Conservation (phyloP, 1,140 invertebrate species). For the Drusus annulatus region DNA sequence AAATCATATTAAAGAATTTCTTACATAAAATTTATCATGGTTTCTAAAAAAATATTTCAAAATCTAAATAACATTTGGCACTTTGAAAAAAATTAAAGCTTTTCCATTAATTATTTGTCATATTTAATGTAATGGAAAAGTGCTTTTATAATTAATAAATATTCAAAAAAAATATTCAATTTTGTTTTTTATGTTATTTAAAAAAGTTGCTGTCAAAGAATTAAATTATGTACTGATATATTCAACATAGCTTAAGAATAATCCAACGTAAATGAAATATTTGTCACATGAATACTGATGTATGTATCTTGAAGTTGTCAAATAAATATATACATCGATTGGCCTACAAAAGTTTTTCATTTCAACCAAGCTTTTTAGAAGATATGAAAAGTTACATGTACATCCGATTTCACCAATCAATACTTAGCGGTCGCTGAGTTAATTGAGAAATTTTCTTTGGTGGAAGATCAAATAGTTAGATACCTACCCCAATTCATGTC, state of each 20-base stretch:
- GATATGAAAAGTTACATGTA: too few relatives aligned
- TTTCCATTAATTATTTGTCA: too few relatives aligned
- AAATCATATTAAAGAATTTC: too few relatives aligned
- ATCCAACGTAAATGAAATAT: slow-evolving; percentile 1
- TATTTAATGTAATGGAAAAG: neutral
- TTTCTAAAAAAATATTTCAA: too few relatives aligned
- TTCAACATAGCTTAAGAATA: neutral
- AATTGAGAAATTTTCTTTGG: too few relatives aligned
- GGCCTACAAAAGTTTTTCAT: slow-evolving; percentile 47
- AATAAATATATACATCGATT: slow-evolving; percentile 59
- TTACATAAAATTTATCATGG: too few relatives aligned
- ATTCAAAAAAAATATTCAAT: neutral
- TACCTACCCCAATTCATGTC: too few relatives aligned
- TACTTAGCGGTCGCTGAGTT: too few relatives aligned
- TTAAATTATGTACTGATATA: slow-evolving; percentile 11
- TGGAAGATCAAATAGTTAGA: too few relatives aligned
- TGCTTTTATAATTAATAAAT: slow-evolving; percentile 3
- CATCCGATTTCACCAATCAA: too few relatives aligned
- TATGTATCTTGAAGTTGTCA: slow-evolving; percentile 53
- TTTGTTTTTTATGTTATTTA: neutral
- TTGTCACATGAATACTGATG: slow-evolving; percentile 33
- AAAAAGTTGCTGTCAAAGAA: slow-evolving; percentile 14
- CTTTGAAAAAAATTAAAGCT: too few relatives aligned
- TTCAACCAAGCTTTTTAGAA: neutral
- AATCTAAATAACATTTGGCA: too few relatives aligned